Evolutionary conservation across 2,797 vertebrate species (phyloP).

Genomic region (Gymnothorax javanicus): DNA sequence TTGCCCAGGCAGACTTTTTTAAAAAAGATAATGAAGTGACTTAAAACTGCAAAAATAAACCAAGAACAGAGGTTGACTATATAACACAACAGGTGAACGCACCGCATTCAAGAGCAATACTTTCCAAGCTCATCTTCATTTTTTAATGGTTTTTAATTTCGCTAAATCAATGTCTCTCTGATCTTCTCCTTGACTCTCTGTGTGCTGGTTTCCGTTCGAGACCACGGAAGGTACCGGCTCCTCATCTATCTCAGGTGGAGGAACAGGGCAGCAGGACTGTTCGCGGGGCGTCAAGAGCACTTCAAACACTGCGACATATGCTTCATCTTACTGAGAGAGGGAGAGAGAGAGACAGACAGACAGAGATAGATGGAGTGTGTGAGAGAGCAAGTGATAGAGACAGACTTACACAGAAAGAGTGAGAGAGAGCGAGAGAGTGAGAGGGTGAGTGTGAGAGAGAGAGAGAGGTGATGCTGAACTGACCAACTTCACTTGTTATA

Average conservation of each 20-base stretch:
- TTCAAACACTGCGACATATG: conserved; percentile 75
- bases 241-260: conserved; percentile 62
- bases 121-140: not conserved
- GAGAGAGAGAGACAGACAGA: not conserved
- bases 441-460: not conserved
- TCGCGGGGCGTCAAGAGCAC: conserved; percentile 70
- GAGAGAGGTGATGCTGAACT: not conserved
- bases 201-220: conserved; percentile 54
- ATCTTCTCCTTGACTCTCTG: conserved; percentile 53
- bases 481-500: conserved; percentile 5
- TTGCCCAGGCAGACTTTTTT: no score
- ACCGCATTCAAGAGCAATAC: not conserved
- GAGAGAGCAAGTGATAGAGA: not conserved
- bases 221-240: conserved; percentile 49
- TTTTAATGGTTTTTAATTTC: not conserved
- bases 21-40: no score
- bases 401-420: not conserved
- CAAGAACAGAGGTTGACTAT: not conserved
- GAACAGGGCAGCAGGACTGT: conserved; percentile 65
- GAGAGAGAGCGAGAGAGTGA: not conserved
- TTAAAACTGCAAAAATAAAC: not conserved
- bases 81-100: not conserved
- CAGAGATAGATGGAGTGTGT: not conserved
- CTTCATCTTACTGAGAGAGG: conserved; percentile 65
- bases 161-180: not conserved